These are phyloP conservation scores for Leucoraja erinaceus DNA, from an alignment of 2,113 vertebrate species.

Conservation along the genomic window DNA sequence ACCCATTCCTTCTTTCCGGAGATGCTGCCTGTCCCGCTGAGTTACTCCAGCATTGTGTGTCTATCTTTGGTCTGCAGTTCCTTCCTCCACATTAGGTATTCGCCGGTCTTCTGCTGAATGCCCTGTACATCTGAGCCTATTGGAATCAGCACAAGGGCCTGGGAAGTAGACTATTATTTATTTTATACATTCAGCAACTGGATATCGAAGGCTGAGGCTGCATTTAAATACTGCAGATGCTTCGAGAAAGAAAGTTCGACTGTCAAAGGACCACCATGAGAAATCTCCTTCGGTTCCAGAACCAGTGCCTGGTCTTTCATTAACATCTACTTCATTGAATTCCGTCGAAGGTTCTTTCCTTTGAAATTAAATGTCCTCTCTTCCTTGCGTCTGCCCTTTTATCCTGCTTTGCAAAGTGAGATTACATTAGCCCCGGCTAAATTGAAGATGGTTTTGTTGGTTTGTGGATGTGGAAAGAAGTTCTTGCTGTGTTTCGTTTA, in stretches of 20 bases:
- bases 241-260: not conserved
- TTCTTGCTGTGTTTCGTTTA: not conserved
- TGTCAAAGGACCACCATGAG: not conserved
- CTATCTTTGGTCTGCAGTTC: too few relatives aligned
- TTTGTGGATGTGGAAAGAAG: not conserved
- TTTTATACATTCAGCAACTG: not conserved
- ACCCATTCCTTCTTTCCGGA: too few relatives aligned
- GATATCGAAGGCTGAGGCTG: not conserved
- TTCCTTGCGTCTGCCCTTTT: not conserved
- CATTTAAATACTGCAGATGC: not conserved
- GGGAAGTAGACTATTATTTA: not conserved
- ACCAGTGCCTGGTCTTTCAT: not conserved
- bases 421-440: not conserved
- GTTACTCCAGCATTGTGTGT: too few relatives aligned
- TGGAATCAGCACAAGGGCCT: not conserved
- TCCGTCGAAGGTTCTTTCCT: not conserved
- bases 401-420: not conserved
- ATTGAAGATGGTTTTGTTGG: not conserved
- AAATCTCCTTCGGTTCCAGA: not conserved
- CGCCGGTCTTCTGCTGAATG: not conserved
- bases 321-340: not conserved
- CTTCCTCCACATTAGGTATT: not conserved
- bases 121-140: not conserved
- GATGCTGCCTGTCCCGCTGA: too few relatives aligned
- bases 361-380: conserved; percentile 7